Base-by-base conservation (phyloP, 2,797 vertebrate genomes). In the Lepus townsendii region DNA sequence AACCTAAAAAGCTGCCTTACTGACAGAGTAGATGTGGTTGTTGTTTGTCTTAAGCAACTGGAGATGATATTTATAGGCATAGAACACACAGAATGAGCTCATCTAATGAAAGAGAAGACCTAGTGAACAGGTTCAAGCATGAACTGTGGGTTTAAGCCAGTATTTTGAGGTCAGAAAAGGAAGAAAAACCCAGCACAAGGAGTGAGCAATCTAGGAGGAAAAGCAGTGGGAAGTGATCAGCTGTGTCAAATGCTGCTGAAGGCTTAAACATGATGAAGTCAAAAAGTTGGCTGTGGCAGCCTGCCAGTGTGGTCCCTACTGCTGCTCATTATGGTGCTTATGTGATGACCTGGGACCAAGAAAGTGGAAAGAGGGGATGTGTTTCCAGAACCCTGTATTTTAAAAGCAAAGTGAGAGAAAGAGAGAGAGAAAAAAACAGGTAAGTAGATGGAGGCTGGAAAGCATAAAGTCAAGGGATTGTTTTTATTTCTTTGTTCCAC, bases 401-500 rank as follows among this genome's bases (percentile, higher is more conserved):
- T 73, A 90, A 93, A 93, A 26, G 32, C 9, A 84, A 68, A 83
- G 77, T 47, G 42, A 47, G 42, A 47, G 42, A 47, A 47, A 8
- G 8, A 47, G 8, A 47, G 4, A 57, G 27, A 27, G 22, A 66
- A 35, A 72, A 50, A 90, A 84, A 60, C 3, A 80, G 13, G 16
- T n/a, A 60, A 60, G 22, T 42, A 66, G 57, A 78, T 16, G 73
- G 27, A 47, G n/a, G 50, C 32, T 63, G 17, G 60, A 95, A 96
- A 72, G n/a, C 22, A 30, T 19, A 78, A 60, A 65, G 7, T 79
- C 65, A 84, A 78, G 75, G 26, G 32, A 76, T 6, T 47, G 6
- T 32, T 83, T 93, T 90, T 38, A 66, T 72, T 78, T 89, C 22
- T 79, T 89, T 65, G 27, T 54, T 88, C 92, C 79, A 88, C 85